These are phyloP conservation scores for Pipistrellus nathusii DNA, from an alignment of 2,797 vertebrate genomes.

Conservation along the genomic window DNA sequence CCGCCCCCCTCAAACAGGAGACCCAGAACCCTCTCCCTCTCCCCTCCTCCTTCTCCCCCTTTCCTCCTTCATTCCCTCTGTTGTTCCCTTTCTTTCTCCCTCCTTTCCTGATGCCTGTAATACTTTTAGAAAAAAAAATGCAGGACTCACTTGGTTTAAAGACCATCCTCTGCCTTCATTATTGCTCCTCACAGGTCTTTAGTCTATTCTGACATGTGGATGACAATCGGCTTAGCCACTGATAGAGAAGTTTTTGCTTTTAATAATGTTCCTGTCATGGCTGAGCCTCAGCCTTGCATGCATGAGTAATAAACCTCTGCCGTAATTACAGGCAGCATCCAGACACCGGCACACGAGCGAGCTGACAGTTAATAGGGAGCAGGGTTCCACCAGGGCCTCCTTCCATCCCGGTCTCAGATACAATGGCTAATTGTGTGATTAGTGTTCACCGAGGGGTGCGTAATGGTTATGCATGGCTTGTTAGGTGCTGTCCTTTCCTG, in stretches of 20 bases:
- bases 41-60: no score
- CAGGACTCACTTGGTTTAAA: background rate
- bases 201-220: slow-evolving; percentile 71
- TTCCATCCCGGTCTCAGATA: background rate
- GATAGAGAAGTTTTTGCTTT: slow-evolving; percentile 83
- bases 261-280: slow-evolving; percentile 82
- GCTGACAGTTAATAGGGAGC: slow-evolving; percentile 1
- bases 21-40: no score
- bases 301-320: slow-evolving; percentile 78
- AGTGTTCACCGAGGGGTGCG: background rate
- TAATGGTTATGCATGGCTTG: background rate
- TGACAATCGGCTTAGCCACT: slow-evolving; percentile 75
- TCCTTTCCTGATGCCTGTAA: background rate
- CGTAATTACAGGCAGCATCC: slow-evolving; percentile 72
- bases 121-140: background rate
- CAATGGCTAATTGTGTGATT: slow-evolving; percentile 6
- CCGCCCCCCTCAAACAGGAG: background rate
- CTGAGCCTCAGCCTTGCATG: slow-evolving; percentile 76
- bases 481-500: background rate
- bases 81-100: no score
- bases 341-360: background rate
- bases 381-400: slow-evolving; percentile 2
- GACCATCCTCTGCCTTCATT: background rate
- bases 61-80: background rate
- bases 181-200: slow-evolving; percentile 11